Evolutionary conservation across 2,113 vertebrate species (phyloP).

Genomic region (Anhinga rufa): DNA sequence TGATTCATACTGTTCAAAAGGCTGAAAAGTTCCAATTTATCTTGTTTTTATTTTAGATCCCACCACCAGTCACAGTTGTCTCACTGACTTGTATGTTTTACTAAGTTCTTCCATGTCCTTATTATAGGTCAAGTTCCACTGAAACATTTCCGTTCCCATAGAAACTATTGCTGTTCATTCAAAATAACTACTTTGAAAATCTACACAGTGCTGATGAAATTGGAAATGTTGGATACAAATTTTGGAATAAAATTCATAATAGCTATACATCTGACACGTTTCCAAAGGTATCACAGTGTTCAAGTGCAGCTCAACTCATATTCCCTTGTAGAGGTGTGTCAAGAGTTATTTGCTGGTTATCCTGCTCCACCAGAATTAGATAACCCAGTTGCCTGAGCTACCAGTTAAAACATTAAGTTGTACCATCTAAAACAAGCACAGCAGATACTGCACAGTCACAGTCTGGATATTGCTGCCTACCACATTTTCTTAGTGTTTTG

Average conservation of each 20-base stretch:
- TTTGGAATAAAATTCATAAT: background rate
- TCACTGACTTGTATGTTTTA: background rate
- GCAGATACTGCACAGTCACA: background rate
- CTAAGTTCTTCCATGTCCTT: background rate
- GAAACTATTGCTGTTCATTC: background rate
- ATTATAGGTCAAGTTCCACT: background rate
- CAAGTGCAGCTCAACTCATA: background rate
- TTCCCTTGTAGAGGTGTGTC: background rate
- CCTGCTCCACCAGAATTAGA: background rate
- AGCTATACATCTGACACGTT: background rate
- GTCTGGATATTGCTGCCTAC: background rate
- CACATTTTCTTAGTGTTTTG: background rate
- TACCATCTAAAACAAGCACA: background rate
- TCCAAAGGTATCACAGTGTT: background rate
- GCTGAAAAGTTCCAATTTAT: background rate
- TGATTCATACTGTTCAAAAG: background rate
- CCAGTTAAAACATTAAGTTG: background rate
- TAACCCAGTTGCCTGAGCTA: background rate
- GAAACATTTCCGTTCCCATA: background rate
- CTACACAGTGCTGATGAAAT: background rate
- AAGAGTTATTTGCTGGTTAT: background rate
- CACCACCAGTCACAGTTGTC: background rate
- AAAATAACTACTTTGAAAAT: background rate
- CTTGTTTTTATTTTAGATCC: background rate
- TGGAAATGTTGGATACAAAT: background rate